These are phyloP conservation scores for Aythya fuligula DNA, from an alignment of 2,797 vertebrate genomes.

Conservation along the genomic window DNA sequence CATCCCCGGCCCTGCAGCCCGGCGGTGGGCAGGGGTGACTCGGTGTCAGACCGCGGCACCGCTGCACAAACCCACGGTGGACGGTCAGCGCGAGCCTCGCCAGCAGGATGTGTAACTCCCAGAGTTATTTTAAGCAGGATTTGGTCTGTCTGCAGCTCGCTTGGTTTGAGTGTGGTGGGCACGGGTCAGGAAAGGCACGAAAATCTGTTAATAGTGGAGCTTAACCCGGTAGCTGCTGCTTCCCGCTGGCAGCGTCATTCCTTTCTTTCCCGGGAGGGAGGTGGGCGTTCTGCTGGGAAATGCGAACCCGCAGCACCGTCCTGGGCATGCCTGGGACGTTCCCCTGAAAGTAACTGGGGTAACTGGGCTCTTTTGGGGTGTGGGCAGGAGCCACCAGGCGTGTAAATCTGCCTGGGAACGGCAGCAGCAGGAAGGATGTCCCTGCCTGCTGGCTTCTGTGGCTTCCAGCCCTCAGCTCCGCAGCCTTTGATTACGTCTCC, in stretches of 20 bases:
- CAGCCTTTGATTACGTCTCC: background rate
- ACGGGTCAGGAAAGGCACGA: background rate
- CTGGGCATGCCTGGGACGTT: background rate
- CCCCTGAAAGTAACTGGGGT: background rate
- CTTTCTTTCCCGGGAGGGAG: background rate
- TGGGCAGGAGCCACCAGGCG: background rate
- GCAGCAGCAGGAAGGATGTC: background rate
- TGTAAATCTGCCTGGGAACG: background rate
- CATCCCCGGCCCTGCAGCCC: background rate
- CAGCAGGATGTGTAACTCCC: background rate
- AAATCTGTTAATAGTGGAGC: background rate
- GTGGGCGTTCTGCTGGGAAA: background rate
- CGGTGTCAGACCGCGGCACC: background rate
- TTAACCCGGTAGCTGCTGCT: background rate
- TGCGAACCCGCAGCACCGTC: accelerated
- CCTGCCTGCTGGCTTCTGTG: background rate
- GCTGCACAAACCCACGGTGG: background rate
- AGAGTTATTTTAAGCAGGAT: slow-evolving; percentile 41
- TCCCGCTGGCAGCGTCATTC: background rate
- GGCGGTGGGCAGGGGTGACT: background rate
- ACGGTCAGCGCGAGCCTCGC: background rate
- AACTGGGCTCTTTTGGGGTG: background rate
- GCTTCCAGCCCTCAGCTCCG: background rate
- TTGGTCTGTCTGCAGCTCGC: background rate
- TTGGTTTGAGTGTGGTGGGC: background rate